phyloP scores from a whole-genome alignment of 2,797 vertebrate species.

The Staurois parvus region DNA sequence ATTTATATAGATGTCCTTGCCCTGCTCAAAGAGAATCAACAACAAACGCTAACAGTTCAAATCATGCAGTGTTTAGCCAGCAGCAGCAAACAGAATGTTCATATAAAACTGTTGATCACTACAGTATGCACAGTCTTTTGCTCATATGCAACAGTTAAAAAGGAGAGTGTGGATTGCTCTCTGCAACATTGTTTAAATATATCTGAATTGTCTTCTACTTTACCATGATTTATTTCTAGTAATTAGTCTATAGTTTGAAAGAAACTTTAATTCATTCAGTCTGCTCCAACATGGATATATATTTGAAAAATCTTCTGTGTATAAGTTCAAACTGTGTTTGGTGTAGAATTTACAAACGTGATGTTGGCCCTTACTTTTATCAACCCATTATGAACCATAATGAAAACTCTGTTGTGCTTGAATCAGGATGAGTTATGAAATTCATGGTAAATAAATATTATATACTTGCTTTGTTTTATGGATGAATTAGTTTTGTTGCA shows the following conservation, averaged over 20 bases:
- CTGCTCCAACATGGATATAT: background rate
- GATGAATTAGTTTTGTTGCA: background rate
- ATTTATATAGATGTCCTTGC: too few relatives aligned
- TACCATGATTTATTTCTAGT: too few relatives aligned
- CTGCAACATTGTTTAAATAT: background rate
- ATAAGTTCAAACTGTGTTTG: background rate
- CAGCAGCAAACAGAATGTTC: too few relatives aligned
- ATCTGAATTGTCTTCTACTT: background rate
- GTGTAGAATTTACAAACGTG: background rate
- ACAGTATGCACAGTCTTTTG: too few relatives aligned
- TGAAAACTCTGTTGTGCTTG: background rate
- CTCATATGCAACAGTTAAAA: too few relatives aligned
- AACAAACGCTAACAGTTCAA: too few relatives aligned
- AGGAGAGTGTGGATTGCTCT: too few relatives aligned
- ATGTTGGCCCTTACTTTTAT: background rate
- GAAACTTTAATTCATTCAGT: background rate
- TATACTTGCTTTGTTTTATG: background rate
- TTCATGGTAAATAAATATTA: background rate
- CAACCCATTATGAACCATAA: background rate
- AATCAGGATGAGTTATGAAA: constrained; percentile 2
- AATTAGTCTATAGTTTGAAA: too few relatives aligned
- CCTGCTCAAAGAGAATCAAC: too few relatives aligned
- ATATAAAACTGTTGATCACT: too few relatives aligned
- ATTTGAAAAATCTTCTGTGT: background rate
- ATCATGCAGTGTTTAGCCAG: too few relatives aligned